phyloP scores from a whole-genome alignment of 2,797 vertebrate species.

The Falco cherrug region DNA sequence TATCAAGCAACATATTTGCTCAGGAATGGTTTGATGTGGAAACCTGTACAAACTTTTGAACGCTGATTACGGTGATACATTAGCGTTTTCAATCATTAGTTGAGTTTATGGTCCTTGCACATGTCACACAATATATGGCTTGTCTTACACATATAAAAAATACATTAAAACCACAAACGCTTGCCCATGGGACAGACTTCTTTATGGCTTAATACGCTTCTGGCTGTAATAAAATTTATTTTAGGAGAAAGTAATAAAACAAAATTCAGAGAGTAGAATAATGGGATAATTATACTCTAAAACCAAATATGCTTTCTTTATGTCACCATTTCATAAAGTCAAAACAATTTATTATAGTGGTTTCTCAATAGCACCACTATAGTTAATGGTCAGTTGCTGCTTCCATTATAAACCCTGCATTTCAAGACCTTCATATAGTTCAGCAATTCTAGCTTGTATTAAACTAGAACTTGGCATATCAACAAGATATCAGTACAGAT shows the following conservation, averaged over 20 bases:
- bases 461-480: not conserved
- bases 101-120: not conserved
- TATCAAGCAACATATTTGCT: not conserved
- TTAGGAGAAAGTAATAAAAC: constrained; percentile 65
- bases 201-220: constrained; percentile 38
- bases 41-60: not conserved
- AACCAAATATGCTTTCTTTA: constrained; percentile 53
- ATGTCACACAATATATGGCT: not conserved
- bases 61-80: not conserved
- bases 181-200: not conserved
- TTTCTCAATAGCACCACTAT: not conserved
- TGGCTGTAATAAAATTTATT: constrained; percentile 56
- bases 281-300: constrained; percentile 60
- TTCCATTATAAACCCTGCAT: constrained; percentile 19
- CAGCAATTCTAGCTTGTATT: not conserved
- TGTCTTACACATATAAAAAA: not conserved
- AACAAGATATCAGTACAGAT: not conserved
- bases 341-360: constrained; percentile 34
- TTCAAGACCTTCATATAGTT: not conserved
- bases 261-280: constrained; percentile 57
- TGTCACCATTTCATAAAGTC: constrained; percentile 36
- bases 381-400: constrained; percentile 27
- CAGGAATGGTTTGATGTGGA: not conserved
- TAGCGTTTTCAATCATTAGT: not conserved
- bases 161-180: constrained; percentile 20